A percentile compares a stretch with the other conserved stretches of the same genome.
Conservation (phyloP, 1,140 invertebrate species). For the Dryas iulia region DNA sequence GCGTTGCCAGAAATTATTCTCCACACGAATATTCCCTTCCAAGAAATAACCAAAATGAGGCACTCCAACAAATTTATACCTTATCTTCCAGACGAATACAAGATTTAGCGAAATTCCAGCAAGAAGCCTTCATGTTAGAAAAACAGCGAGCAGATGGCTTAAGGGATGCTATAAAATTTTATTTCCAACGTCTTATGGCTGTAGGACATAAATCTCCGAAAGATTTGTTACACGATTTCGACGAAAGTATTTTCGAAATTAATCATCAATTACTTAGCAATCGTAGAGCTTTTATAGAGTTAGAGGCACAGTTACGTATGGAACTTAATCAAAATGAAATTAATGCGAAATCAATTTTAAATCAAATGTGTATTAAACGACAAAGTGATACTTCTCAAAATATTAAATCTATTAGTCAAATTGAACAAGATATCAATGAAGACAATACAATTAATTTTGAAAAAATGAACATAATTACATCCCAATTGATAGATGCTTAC, state of each 20-base stretch:
- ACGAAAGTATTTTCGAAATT: slow-evolving; percentile 58
- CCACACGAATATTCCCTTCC: not conserved
- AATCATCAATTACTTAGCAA: slow-evolving; percentile 69
- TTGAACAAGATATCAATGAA: not conserved
- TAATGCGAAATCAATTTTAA: slow-evolving; percentile 44
- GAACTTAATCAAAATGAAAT: slow-evolving; percentile 49
- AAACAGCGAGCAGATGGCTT: slow-evolving; percentile 50
- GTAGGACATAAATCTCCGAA: slow-evolving; percentile 52
- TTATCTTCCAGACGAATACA: slow-evolving; percentile 37
- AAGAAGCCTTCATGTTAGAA: slow-evolving; percentile 52
- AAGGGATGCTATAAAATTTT: slow-evolving; percentile 42
- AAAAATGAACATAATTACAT: not conserved
- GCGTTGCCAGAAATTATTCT: slow-evolving; percentile 15
- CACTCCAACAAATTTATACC: slow-evolving; percentile 38
- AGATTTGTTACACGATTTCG: slow-evolving; percentile 58
- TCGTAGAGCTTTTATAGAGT: slow-evolving; percentile 48
- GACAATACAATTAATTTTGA: not conserved
- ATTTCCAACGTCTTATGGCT: slow-evolving; percentile 50
- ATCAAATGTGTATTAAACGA: slow-evolving; percentile 46
- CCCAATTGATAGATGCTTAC: not conserved
- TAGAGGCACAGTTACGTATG: slow-evolving; percentile 48
- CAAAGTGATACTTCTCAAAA: not conserved
- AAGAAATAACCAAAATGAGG: slow-evolving; percentile 27
- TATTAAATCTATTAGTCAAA: not conserved
- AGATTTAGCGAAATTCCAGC: slow-evolving; percentile 45